Percentiles rank a stretch among this genome's conserved stretches.
Evolutionary conservation across 2,888 invertebrate genomes (phyloP).

Genomic region (Athrips mouffetella): DNA sequence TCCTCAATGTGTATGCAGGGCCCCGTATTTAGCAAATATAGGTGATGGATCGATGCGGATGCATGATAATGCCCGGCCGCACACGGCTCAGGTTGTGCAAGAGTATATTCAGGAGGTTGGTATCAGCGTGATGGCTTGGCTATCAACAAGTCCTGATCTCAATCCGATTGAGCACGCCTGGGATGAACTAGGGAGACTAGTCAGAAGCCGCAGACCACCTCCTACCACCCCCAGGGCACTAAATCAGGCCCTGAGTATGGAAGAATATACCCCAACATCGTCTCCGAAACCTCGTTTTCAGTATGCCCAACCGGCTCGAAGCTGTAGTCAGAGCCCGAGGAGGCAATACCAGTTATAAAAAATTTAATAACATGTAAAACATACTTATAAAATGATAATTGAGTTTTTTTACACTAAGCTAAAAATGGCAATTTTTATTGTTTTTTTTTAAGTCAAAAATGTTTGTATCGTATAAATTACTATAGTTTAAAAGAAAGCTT

Average conservation of each 20-base stretch:
- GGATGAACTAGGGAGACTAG: neutral
- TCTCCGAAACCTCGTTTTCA: neutral
- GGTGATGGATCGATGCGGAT: constrained; percentile 8
- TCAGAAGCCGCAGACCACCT: constrained; percentile 6
- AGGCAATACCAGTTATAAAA: neutral
- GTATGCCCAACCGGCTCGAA: neutral
- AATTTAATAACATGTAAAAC: no score
- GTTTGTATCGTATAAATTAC: no score
- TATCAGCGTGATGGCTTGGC: constrained; percentile 11
- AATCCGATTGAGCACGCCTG: neutral
- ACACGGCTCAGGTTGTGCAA: constrained; percentile 10
- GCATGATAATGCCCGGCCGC: constrained; percentile 8
- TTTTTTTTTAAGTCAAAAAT: no score
- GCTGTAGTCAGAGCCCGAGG: no score
- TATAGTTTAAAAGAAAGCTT: no score
- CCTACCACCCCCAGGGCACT: neutral
- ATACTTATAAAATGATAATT: no score
- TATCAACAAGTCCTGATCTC: constrained; percentile 1
- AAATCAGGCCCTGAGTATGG: neutral
- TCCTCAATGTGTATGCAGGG: constrained; percentile 9
- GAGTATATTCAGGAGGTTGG: constrained; percentile 10
- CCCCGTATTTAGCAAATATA: no score
- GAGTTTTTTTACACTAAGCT: no score
- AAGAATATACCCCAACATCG: neutral
- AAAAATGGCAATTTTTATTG: no score